Percentiles rank a stretch among this genome's conserved stretches.
These are phyloP conservation scores for Epicampocera succincta DNA, from an alignment of 2,888 invertebrate genomes.

Conservation along the genomic window DNA sequence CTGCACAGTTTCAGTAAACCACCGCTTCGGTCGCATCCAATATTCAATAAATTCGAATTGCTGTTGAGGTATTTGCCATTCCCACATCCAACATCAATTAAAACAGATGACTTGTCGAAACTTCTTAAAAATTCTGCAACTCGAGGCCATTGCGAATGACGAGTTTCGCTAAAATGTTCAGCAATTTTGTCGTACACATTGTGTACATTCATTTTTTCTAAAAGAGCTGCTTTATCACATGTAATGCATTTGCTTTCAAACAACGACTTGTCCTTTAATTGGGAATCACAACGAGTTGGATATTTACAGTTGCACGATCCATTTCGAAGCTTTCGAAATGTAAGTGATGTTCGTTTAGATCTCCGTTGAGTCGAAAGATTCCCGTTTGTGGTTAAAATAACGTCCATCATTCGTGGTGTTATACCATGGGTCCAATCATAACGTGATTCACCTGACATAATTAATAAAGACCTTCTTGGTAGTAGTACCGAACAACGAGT, in stretches of 20 bases:
- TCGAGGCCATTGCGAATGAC: constrained; percentile 97
- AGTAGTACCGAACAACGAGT: constrained; percentile 85
- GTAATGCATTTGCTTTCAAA: not conserved
- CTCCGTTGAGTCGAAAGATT: constrained; percentile 84
- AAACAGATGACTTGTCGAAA: constrained; percentile 86
- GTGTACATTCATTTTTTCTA: constrained; percentile 91
- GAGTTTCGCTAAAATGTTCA: constrained; percentile 95
- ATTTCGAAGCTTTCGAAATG: constrained; percentile 86
- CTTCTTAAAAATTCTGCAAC: constrained; percentile 90
- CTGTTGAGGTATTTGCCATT: constrained; percentile 95
- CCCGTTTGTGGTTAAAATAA: constrained; percentile 83
- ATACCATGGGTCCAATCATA: constrained; percentile 95
- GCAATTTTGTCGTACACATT: constrained; percentile 97
- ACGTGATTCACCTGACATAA: constrained; percentile 91
- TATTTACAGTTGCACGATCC: constrained; percentile 87
- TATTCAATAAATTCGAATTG: constrained; percentile 81
- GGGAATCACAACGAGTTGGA: constrained; percentile 86
- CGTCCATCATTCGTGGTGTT: constrained; percentile 90
- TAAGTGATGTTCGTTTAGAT: constrained; percentile 89
- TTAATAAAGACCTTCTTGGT: constrained; percentile 87
- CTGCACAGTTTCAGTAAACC: constrained; percentile 86
- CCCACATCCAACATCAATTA: constrained; percentile 97
- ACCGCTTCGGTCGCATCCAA: constrained; percentile 91
- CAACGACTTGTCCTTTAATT: constrained; percentile 34
- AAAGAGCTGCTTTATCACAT: constrained; percentile 83